A percentile compares a stretch with the other conserved stretches of the same genome.
Conservation (phyloP, 2,797 vertebrate genomes). For the Hapalemur alaotrensis region DNA sequence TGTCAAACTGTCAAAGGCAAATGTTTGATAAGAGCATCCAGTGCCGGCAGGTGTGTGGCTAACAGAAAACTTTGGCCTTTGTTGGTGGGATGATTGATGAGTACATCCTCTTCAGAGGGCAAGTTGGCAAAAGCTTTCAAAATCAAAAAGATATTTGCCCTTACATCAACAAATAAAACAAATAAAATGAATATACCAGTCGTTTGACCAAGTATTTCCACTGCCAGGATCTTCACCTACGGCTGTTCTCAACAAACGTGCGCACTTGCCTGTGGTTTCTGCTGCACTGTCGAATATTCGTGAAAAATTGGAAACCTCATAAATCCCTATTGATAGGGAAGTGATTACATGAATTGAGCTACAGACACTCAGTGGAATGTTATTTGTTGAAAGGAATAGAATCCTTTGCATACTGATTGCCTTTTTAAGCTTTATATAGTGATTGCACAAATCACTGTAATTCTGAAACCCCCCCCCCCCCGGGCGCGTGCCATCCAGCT, state of each 20-base stretch:
- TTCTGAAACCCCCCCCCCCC: not conserved
- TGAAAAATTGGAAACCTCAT: not conserved
- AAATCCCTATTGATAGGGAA: not conserved
- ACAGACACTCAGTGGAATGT: not conserved
- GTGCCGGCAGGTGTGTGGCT: fast-evolving
- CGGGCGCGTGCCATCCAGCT: not conserved
- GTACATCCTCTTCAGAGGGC: not conserved
- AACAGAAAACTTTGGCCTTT: not conserved
- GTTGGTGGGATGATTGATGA: not conserved
- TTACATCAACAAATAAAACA: not conserved
- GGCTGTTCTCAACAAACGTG: not conserved
- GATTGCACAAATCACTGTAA: not conserved
- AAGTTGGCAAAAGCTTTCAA: not conserved
- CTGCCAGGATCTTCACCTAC: not conserved
- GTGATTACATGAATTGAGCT: not conserved
- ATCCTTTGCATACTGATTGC: not conserved
- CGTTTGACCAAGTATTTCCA: not conserved
- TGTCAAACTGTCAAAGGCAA: not conserved
- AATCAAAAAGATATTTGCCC: not conserved
- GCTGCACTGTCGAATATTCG: not conserved
- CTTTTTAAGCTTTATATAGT: slow-evolving; percentile 12
- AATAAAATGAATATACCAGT: not conserved
- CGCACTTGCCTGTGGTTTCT: fast-evolving
- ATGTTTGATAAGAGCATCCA: not conserved
- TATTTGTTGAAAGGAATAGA: not conserved